Percentiles rank a stretch among this genome's conserved stretches.
phyloP scores from a whole-genome alignment of 2,888 invertebrate species.

The Colletes collaris region DNA sequence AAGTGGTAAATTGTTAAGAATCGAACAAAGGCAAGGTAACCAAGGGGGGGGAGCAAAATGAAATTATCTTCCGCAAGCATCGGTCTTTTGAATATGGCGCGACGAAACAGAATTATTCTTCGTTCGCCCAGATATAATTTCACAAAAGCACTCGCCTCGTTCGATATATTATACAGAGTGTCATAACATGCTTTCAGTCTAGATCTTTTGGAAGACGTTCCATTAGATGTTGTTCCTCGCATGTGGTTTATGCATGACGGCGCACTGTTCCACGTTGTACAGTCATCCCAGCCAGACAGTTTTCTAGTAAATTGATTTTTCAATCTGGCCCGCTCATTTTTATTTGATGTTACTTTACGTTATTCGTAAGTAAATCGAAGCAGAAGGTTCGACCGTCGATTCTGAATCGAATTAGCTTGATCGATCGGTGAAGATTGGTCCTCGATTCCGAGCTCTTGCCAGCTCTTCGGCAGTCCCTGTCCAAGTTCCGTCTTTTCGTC shows the following conservation, averaged over 20 bases:
- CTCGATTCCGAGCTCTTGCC: not conserved
- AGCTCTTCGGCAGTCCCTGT: not conserved
- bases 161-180: constrained; percentile 6
- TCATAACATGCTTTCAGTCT: too few relatives aligned
- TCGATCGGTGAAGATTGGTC: not conserved
- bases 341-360: too few relatives aligned
- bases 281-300: too few relatives aligned
- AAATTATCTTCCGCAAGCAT: constrained; percentile 15
- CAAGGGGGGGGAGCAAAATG: constrained; percentile 4
- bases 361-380: too few relatives aligned
- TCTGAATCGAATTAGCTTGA: too few relatives aligned
- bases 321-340: too few relatives aligned
- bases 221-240: too few relatives aligned
- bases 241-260: too few relatives aligned
- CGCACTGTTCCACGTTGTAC: too few relatives aligned
- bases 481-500: constrained; percentile 43
- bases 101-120: constrained; percentile 1
- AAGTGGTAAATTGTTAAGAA: constrained; percentile 1
- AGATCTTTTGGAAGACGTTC: too few relatives aligned
- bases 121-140: not conserved
- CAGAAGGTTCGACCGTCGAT: not conserved
- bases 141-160: not conserved
- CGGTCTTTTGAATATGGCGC: constrained; percentile 1
- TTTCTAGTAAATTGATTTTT: too few relatives aligned
- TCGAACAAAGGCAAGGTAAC: not conserved